Evolutionary conservation across 2,888 invertebrate species (phyloP).

Genomic region (Stratiomys singularior): DNA sequence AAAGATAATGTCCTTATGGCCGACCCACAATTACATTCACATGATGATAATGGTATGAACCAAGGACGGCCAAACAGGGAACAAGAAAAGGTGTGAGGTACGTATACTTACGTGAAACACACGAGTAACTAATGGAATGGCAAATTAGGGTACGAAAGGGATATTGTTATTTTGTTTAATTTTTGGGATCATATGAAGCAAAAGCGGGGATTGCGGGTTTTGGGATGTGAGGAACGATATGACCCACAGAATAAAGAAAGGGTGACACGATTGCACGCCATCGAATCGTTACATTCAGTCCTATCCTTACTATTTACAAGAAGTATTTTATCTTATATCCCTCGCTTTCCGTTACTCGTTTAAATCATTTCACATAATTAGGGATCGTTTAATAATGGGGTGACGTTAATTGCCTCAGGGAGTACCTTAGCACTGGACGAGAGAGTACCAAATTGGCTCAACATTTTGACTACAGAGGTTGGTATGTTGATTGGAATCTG

Average conservation of each 20-base stretch:
- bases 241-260: too few relatives aligned
- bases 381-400: slow-evolving; percentile 66
- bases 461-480: slow-evolving; percentile 20
- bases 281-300: not conserved
- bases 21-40: slow-evolving; percentile 47
- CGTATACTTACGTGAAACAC: slow-evolving; percentile 19
- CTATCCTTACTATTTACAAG: slow-evolving; percentile 12
- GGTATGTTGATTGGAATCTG: slow-evolving; percentile 5
- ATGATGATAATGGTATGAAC: slow-evolving; percentile 38
- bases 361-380: slow-evolving; percentile 66
- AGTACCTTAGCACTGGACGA: slow-evolving; percentile 51
- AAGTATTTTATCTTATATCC: slow-evolving; percentile 42
- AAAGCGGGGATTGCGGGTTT: not conserved
- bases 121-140: slow-evolving; percentile 43
- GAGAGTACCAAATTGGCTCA: slow-evolving; percentile 25
- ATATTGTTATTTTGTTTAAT: slow-evolving; percentile 44
- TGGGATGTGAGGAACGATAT: not conserved
- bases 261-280: too few relatives aligned
- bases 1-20: slow-evolving; percentile 49
- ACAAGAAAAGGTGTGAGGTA: not conserved
- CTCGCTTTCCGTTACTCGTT: slow-evolving; percentile 50
- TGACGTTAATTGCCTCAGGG: slow-evolving; percentile 65
- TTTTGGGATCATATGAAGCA: slow-evolving; percentile 41
- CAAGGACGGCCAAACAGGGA: not conserved
- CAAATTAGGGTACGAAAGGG: slow-evolving; percentile 43